These are phyloP conservation scores for Paramormyrops kingsleyae DNA, from an alignment of 2,113 vertebrate species.

Conservation along the genomic window DNA sequence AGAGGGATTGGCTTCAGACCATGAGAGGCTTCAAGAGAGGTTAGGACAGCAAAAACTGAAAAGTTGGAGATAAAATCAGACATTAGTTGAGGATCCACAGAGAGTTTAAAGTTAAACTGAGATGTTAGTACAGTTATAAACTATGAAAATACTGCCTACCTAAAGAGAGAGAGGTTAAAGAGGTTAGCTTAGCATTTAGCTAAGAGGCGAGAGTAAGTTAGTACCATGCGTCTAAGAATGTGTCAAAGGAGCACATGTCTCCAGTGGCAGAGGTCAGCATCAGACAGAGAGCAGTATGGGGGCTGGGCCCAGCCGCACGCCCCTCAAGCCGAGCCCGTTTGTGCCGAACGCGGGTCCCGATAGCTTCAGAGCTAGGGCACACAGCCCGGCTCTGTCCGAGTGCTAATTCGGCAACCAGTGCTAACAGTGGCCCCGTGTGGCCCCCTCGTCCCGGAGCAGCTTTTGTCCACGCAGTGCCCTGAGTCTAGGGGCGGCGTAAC, in stretches of 20 bases:
- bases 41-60: background rate
- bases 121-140: background rate
- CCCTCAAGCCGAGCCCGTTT: background rate
- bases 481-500: constrained; percentile 16
- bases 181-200: background rate
- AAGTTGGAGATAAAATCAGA: background rate
- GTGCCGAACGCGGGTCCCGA: background rate
- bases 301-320: background rate
- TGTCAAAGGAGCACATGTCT: background rate
- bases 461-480: constrained; percentile 55
- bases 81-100: background rate
- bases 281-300: background rate
- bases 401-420: constrained; percentile 46
- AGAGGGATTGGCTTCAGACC: background rate
- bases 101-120: background rate
- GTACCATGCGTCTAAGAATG: background rate
- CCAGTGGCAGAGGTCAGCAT: background rate
- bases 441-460: constrained; percentile 49
- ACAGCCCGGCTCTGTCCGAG: constrained; percentile 48
- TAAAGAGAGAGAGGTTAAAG: background rate
- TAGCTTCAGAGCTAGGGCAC: constrained; percentile 24
- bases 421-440: constrained; percentile 54
- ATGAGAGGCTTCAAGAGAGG: background rate
- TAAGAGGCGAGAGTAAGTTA: background rate
- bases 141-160: background rate